Evolutionary conservation across 2,888 invertebrate genomes (phyloP).

Genomic region (Epinotia bilunana): DNA sequence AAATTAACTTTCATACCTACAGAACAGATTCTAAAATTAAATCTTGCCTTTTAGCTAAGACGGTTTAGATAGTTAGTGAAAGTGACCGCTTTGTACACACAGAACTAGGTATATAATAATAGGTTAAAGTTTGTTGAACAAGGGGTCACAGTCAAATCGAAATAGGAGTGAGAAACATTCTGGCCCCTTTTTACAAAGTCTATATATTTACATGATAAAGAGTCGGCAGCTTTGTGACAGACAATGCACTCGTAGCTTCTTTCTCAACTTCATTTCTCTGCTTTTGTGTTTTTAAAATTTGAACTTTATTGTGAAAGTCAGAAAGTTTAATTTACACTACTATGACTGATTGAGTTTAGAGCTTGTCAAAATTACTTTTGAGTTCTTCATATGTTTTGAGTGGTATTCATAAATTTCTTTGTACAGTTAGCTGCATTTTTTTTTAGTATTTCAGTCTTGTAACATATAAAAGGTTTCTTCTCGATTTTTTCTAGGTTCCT

Average conservation of each 20-base stretch:
- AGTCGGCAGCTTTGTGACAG: slow-evolving; percentile 13
- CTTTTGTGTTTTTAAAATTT: background rate
- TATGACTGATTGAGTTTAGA: background rate
- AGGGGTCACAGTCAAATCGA: slow-evolving; percentile 11
- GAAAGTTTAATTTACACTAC: background rate
- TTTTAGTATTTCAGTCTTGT: background rate
- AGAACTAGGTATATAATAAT: background rate
- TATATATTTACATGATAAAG: slow-evolving; percentile 16
- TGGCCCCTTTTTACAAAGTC: slow-evolving; percentile 18
- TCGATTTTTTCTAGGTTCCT: too few species aligned
- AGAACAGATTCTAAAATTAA: background rate
- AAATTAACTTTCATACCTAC: background rate
- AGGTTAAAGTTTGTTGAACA: slow-evolving; percentile 1
- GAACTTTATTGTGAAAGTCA: background rate
- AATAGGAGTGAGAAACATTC: slow-evolving; percentile 20
- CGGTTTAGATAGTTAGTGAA: background rate
- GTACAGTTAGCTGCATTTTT: background rate
- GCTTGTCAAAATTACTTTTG: background rate
- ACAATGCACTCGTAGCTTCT: background rate
- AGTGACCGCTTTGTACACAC: background rate
- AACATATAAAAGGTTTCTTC: too few species aligned
- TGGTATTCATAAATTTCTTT: background rate
- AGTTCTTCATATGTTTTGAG: background rate
- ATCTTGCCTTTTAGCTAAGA: background rate
- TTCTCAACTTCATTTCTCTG: background rate